Evolutionary conservation across 2,888 invertebrate genomes (phyloP), one percentile per base, ranked within the genome.

Genomic region (Diaphora mendica): DNA sequence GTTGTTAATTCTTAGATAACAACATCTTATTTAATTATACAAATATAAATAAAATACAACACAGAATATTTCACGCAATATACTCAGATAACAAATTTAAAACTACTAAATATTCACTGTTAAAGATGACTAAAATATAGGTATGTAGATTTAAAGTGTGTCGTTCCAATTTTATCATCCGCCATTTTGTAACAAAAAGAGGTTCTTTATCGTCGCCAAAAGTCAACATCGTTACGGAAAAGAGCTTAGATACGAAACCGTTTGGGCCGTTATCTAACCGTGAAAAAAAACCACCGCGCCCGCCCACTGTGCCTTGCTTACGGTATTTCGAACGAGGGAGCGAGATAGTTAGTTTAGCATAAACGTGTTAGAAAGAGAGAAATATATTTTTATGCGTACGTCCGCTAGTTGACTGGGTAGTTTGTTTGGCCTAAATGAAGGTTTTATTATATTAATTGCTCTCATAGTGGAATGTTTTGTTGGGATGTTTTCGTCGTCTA

Each of bases 271-370:
- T 94, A 95, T 92, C 92, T 95, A 93, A 91, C 94, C 91, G 93
- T 92, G 92, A 94, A 95, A 95, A n/a, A 95, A 93, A 90, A 89
- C 82, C 86, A 80, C 70, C 85, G 83, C 88, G 84, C 90, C 90
- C 94, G 92, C 94, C 94, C 93, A 93, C 93, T 84, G 78, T 74
- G 82, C 87, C 88, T 90, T 86, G 89, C 91, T 93, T 93, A 94
- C 95, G 94, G 95, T 95, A 94, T 95, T 95, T 94, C 92, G 93
- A 94, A 89, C 90, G 94, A 84, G 92, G 81, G 91, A 94, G 80
- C 84, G 88, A 82, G 92, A 92, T 77, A 82, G 87, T 79, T 71
- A 82, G 76, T 79, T 76, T 76, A 76, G 79, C 84, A 83, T 78
- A 69, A 76, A 74, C 79, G 81, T 80, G 88, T 81, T 85, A 88